phyloP scores from a whole-genome alignment of 2,797 vertebrate genomes.

The Lophotriccus pileatus region DNA sequence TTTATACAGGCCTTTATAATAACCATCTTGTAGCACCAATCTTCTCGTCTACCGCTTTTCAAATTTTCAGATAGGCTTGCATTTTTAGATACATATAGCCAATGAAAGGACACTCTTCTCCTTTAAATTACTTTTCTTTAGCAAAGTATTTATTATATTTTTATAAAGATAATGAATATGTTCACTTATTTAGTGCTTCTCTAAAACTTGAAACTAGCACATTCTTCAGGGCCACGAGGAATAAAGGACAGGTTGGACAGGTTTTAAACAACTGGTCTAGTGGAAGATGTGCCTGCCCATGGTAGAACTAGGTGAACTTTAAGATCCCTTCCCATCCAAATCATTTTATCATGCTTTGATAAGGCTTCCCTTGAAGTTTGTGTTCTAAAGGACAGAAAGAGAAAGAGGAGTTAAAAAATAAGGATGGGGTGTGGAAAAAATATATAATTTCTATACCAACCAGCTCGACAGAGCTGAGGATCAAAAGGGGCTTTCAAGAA shows the following conservation, averaged over 20 bases:
- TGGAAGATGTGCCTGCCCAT: neutral
- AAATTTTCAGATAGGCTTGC: neutral
- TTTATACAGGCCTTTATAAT: neutral
- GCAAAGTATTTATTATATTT: neutral
- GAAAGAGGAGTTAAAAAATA: neutral
- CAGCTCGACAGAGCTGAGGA: neutral
- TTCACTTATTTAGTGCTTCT: neutral
- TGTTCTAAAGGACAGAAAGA: neutral
- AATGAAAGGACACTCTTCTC: neutral
- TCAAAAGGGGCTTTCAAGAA: neutral
- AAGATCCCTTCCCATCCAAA: neutral
- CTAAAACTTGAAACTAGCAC: neutral
- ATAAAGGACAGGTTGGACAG: neutral
- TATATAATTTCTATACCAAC: neutral
- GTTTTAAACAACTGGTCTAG: neutral
- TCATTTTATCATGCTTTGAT: neutral
- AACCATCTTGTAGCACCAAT: neutral
- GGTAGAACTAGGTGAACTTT: neutral
- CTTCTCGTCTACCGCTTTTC: neutral
- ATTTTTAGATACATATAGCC: neutral
- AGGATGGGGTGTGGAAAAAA: neutral
- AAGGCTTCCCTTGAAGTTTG: neutral
- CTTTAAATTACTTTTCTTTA: neutral
- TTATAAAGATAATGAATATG: neutral
- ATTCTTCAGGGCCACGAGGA: neutral